These are phyloP conservation scores for Danio rerio DNA, from an alignment of 2,113 vertebrate genomes.

Conservation along the genomic window GRCz12tu NC_133190.1:39633001-39633500, in stretches of 20 bases:
- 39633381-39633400: slow-evolving; percentile 3
- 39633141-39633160: background rate
- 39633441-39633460: background rate
- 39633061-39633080: background rate
- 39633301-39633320: background rate
- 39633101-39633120: background rate
- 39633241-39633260: background rate
- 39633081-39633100: background rate
- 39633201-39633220: background rate
- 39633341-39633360: background rate
- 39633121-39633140: background rate
- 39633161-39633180: background rate
- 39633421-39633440: slow-evolving; percentile 29
- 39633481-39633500: slow-evolving; percentile 24
- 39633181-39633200: slow-evolving; percentile 12
- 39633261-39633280: background rate
- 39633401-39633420: slow-evolving; percentile 12
- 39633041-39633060: background rate
- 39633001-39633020: background rate
- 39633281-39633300: background rate
- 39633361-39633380: slow-evolving; percentile 11
- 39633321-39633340: slow-evolving; percentile 1
- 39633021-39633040: background rate
- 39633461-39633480: background rate
- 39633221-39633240: background rate